A percentile compares a stretch with the other conserved stretches of the same genome.
phyloP scores from a whole-genome alignment of 1,140 invertebrate species.

The Drosophila gunungcola region DNA sequence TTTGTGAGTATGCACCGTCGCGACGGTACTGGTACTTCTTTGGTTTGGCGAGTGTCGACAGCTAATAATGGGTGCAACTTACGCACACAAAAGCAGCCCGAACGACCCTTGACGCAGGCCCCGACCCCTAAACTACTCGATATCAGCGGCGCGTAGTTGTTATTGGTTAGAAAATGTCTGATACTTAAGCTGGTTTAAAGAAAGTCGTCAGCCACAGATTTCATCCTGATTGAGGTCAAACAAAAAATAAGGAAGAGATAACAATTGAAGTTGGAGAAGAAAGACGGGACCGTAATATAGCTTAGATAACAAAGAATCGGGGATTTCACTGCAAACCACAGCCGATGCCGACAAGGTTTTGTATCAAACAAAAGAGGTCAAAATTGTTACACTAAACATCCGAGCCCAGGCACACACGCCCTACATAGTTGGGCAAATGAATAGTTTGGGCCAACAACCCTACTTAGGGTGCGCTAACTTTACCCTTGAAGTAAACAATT shows the following conservation, averaged over 20 bases:
- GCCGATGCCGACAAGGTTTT: constrained; percentile 49
- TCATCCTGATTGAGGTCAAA: constrained; percentile 9
- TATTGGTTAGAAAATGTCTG: constrained; percentile 1
- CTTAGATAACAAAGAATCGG: constrained; percentile 56
- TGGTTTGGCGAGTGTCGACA: not conserved
- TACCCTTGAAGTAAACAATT: constrained; percentile 63
- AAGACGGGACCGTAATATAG: constrained; percentile 41
- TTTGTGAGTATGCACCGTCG: too few relatives aligned
- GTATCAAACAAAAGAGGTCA: constrained; percentile 75
- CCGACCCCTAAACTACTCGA: not conserved
- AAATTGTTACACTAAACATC: constrained; percentile 70
- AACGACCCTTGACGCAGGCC: not conserved
- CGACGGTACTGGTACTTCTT: not conserved
- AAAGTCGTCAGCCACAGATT: constrained; percentile 32
- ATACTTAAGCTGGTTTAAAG: constrained; percentile 4
- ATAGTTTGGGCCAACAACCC: constrained; percentile 46
- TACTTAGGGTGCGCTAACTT: constrained; percentile 58
- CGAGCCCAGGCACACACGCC: constrained; percentile 10
- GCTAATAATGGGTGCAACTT: not conserved
- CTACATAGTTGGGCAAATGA: constrained; percentile 16
- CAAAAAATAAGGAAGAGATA: constrained; percentile 15
- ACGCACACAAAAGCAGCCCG: not conserved
- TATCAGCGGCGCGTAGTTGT: not conserved
- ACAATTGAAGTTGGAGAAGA: constrained; percentile 18
- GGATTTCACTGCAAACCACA: constrained; percentile 55